Evolutionary conservation across 2,797 vertebrate species (phyloP), one percentile per base, ranked within the genome.

Genomic region (Gymnocypris eckloni): DNA sequence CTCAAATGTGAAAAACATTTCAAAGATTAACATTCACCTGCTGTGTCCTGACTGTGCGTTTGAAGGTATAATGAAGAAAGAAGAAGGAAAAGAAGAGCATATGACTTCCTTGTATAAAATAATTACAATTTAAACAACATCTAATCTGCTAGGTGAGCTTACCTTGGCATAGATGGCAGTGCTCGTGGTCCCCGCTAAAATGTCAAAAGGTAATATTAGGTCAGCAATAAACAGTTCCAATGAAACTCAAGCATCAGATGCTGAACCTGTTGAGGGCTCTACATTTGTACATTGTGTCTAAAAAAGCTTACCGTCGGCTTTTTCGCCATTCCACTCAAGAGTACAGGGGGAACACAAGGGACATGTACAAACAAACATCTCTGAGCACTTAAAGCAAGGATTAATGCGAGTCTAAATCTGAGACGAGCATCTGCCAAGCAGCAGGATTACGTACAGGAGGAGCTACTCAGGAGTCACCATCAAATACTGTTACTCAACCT

Each of bases 161-260:
- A 99, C 98, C 97, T 97, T 89, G 95, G 96, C 93, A 97, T 94
- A 54, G 96, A 94, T 52, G 97, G 97, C 76, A 99, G 96, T 8
- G 96, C 91, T 88, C 97, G 95, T 56, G 96, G 97, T 0, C 94
- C 95, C 50, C 93, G 94, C 97, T 99, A 61, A 89, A 61, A 92
- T 18, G 43, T 15, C 66, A 10, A 71, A 28, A 86, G 86, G 56
- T n/a, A 75, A 39, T 70, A 43, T 76, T 3, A 61, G 7, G 48
- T 13, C 6, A 48, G 25, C n/a, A 67, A 50, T 69, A 37, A 79
- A 43, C 37, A 61, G 20, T 43, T 79, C 37, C 13, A 43, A 15
- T 61, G 12, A 43, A 79, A 25, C 22, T 61, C 18, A 54, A 77
- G 50, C 18, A 77, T 77, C 28, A 77, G 3, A 37, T 6, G 28